Conservation (phyloP, 2,888 invertebrate genomes). For the Leptopilina myrica region DNA sequence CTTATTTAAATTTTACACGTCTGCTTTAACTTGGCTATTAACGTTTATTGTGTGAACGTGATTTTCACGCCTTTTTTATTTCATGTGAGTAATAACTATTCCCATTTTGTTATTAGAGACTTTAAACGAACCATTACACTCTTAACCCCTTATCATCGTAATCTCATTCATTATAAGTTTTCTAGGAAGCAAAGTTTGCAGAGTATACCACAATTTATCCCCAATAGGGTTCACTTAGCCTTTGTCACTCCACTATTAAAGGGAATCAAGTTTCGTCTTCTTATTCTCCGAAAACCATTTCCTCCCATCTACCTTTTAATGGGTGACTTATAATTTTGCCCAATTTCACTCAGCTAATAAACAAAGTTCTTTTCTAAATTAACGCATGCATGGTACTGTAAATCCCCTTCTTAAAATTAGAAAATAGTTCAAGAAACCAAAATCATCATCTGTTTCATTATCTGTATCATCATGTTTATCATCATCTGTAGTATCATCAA, state of each 20-base stretch:
- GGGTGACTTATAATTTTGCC: background rate
- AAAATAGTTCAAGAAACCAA: no score
- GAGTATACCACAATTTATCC: constrained; percentile 7
- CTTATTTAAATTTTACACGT: no score
- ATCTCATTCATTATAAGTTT: constrained; percentile 20
- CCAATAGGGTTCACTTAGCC: constrained; percentile 16
- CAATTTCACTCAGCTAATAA: background rate
- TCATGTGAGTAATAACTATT: constrained; percentile 4
- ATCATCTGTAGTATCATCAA: no score
- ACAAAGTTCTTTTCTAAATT: background rate
- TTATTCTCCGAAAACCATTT: background rate
- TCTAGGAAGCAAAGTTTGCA: constrained; percentile 9
- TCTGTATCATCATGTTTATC: no score
- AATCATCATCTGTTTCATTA: no score
- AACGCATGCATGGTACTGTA: background rate
- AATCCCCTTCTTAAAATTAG: no score
- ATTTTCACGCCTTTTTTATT: constrained; percentile 3
- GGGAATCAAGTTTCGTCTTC: constrained; percentile 8
- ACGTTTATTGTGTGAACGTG: background rate
- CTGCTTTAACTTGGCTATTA: no score
- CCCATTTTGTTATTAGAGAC: constrained; percentile 17
- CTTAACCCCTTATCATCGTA: constrained; percentile 3
- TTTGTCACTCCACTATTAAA: constrained; percentile 15
- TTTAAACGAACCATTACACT: constrained; percentile 4
- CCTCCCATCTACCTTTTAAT: background rate